Evolutionary conservation across 2,797 vertebrate species (phyloP).

Genomic region (Gymnocypris eckloni): DNA sequence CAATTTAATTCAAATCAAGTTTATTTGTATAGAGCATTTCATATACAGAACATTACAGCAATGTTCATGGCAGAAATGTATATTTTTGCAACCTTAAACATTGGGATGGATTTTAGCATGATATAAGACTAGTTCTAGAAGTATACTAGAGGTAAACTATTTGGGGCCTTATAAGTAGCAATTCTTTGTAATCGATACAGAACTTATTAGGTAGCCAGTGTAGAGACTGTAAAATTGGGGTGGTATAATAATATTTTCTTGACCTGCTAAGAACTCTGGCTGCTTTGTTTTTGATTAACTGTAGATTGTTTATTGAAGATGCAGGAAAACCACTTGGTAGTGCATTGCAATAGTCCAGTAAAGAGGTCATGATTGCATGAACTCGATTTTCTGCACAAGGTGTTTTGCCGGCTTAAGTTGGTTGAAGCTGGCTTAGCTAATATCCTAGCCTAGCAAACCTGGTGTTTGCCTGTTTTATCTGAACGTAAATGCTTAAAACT

Average conservation of each 20-base stretch:
- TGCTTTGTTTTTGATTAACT: not conserved
- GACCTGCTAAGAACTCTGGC: not conserved
- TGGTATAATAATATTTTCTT: not conserved
- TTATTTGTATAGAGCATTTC: not conserved
- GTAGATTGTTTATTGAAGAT: not conserved
- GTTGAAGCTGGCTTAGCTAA: not conserved
- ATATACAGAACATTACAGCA: too few species aligned
- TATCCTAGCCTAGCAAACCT: not conserved
- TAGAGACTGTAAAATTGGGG: not conserved
- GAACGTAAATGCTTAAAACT: not conserved
- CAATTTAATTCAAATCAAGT: not conserved
- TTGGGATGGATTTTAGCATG: not conserved
- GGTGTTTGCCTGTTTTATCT: not conserved
- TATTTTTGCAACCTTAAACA: not conserved
- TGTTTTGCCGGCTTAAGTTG: not conserved
- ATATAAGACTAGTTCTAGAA: not conserved
- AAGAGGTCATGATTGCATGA: not conserved
- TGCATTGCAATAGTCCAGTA: not conserved
- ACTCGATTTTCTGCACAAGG: not conserved
- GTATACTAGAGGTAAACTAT: not conserved
- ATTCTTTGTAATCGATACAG: not conserved
- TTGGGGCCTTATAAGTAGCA: not conserved
- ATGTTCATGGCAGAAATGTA: not conserved
- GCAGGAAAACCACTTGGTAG: not conserved
- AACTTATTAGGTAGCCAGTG: not conserved